phyloP scores from a whole-genome alignment of 92 coral and sea anemone species.

The Blastomussa wellsi region DNA sequence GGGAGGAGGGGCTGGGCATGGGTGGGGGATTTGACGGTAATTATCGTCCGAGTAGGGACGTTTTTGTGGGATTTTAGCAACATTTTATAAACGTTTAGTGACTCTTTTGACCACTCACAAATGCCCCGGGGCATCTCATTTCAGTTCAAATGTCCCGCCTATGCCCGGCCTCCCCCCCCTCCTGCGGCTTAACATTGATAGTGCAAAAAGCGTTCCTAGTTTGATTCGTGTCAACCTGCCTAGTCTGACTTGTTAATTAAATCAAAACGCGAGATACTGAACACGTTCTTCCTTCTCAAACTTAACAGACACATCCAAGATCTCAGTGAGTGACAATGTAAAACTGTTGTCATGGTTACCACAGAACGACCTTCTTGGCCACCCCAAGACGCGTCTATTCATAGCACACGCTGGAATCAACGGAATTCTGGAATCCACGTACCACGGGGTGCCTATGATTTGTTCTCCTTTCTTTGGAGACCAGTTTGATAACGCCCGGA shows the following conservation, averaged over 20 bases:
- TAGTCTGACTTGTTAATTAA: not conserved
- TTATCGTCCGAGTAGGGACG: too few species aligned
- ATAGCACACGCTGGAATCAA: constrained; percentile 59
- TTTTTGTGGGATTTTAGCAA: too few species aligned
- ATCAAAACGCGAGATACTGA: not conserved
- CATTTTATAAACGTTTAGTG: too few species aligned
- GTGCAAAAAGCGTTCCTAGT: too few species aligned
- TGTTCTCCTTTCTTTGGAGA: constrained; percentile 59
- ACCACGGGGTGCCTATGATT: constrained; percentile 70
- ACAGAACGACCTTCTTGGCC: constrained; percentile 75
- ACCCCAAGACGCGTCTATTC: constrained; percentile 56
- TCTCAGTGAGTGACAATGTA: constrained; percentile 44
- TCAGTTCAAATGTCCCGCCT: too few species aligned
- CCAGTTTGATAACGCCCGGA: constrained; percentile 51
- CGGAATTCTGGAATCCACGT: constrained; percentile 55
- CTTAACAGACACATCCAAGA: constrained; percentile 18
- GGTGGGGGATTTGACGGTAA: too few species aligned
- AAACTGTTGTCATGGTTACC: constrained; percentile 64
- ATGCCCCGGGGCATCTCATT: too few species aligned
- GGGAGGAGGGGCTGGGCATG: too few species aligned
- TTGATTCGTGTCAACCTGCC: too few species aligned
- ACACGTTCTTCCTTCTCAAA: not conserved
- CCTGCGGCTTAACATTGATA: too few species aligned
- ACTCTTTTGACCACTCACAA: too few species aligned
- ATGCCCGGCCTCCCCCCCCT: too few species aligned